Conservation (phyloP, 2,888 invertebrate species). For the Acrobasis suavella region DNA sequence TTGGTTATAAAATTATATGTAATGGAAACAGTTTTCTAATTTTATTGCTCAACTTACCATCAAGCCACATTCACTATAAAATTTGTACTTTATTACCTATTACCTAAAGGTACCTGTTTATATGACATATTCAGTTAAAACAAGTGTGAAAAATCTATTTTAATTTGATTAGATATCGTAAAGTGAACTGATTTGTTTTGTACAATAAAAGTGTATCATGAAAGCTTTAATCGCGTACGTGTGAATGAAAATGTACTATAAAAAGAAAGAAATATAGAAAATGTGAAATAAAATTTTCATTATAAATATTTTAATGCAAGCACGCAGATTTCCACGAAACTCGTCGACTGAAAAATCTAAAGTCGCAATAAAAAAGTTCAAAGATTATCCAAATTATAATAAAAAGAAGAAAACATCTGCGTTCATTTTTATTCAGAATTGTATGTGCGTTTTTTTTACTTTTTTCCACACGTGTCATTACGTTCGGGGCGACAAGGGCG, state of each 20-base stretch:
- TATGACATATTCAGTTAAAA: no score
- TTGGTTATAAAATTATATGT: no score
- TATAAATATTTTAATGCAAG: neutral
- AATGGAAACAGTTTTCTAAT: no score
- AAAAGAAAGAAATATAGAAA: neutral
- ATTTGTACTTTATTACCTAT: no score
- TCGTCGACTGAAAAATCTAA: neutral
- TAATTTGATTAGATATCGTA: no score
- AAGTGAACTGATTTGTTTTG: no score
- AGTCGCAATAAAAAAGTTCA: neutral
- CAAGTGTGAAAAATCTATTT: no score
- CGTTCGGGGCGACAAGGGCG: slow-evolving; percentile 24
- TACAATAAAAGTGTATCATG: neutral
- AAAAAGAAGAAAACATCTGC: neutral
- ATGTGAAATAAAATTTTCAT: neutral
- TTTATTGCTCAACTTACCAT: no score
- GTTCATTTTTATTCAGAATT: slow-evolving; percentile 3
- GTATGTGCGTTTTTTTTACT: slow-evolving; percentile 9
- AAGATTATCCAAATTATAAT: neutral
- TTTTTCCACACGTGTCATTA: slow-evolving; percentile 21
- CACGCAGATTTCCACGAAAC: neutral
- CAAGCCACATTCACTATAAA: no score
- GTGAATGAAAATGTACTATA: neutral
- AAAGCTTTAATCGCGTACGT: neutral
- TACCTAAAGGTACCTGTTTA: no score